Conservation (phyloP, 2,113 vertebrate species). For the Symphodus melops region DNA sequence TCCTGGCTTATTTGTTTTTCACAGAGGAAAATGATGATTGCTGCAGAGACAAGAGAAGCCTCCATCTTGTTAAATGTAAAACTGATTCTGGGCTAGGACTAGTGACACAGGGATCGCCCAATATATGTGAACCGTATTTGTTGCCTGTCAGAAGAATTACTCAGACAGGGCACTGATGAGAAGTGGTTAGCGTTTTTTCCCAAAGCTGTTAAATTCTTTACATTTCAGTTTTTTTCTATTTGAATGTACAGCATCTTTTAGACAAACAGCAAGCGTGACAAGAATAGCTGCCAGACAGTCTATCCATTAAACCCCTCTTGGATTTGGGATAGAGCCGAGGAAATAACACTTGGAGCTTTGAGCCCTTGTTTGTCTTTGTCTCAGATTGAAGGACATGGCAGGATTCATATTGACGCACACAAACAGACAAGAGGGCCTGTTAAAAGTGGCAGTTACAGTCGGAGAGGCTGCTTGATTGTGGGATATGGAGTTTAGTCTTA, state of each 20-base stretch:
- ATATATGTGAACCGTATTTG: neutral
- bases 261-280: slow-evolving; percentile 48
- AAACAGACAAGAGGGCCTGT: slow-evolving; percentile 5
- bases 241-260: neutral
- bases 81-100: neutral
- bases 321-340: slow-evolving; percentile 42
- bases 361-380: slow-evolving; percentile 56
- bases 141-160: too few relatives aligned
- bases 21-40: neutral
- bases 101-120: neutral
- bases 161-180: neutral
- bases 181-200: neutral
- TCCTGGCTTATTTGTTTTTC: neutral
- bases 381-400: slow-evolving; percentile 37
- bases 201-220: neutral
- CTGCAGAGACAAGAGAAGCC: neutral
- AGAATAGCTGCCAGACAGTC: slow-evolving; percentile 55
- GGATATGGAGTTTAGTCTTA: slow-evolving; percentile 59
- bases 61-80: neutral
- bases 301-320: slow-evolving; percentile 60
- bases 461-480: slow-evolving; percentile 39
- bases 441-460: slow-evolving; percentile 56
- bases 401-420: slow-evolving; percentile 32
- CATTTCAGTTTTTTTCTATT: too few relatives aligned
- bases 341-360: slow-evolving; percentile 51